Conservation (phyloP, 2,888 invertebrate species). For the Sinopyrophorus schimmeli region DNA sequence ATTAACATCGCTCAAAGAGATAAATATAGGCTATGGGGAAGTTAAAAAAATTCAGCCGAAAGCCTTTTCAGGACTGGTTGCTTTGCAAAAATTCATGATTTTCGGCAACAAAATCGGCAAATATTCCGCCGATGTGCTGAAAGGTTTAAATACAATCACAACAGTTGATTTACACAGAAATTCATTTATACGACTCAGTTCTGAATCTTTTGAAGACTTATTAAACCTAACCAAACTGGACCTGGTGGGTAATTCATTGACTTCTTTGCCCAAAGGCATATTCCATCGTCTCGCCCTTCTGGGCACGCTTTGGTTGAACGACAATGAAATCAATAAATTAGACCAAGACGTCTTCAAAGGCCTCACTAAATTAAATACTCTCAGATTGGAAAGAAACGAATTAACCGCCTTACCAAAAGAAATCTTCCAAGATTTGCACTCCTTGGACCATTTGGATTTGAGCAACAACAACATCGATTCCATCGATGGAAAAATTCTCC, state of each 20-base stretch:
- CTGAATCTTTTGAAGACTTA: constrained; percentile 7
- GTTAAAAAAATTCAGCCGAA: constrained; percentile 8
- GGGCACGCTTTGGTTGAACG: neutral
- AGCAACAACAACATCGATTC: constrained; percentile 4
- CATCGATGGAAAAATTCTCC: neutral
- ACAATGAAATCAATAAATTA: constrained; percentile 10
- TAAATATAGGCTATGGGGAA: neutral
- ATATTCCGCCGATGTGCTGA: constrained; percentile 7
- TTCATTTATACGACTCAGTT: constrained; percentile 1
- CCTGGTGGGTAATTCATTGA: constrained; percentile 5
- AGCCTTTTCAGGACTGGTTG: constrained; percentile 9
- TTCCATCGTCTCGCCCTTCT: neutral
- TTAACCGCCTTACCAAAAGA: neutral
- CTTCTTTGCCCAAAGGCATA: neutral
- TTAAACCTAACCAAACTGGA: neutral
- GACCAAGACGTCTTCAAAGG: constrained; percentile 11
- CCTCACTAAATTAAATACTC: constrained; percentile 1
- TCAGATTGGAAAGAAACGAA: constrained; percentile 8
- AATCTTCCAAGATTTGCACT: constrained; percentile 1
- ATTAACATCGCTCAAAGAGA: neutral
- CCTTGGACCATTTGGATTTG: constrained; percentile 7
- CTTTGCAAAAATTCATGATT: constrained; percentile 3
- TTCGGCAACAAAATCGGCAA: constrained; percentile 11
- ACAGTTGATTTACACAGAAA: constrained; percentile 10
- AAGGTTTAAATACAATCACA: constrained; percentile 1